These are phyloP conservation scores for Halcyon smyrnensis DNA, from an alignment of 2,797 vertebrate genomes.

Conservation along the genomic window DNA sequence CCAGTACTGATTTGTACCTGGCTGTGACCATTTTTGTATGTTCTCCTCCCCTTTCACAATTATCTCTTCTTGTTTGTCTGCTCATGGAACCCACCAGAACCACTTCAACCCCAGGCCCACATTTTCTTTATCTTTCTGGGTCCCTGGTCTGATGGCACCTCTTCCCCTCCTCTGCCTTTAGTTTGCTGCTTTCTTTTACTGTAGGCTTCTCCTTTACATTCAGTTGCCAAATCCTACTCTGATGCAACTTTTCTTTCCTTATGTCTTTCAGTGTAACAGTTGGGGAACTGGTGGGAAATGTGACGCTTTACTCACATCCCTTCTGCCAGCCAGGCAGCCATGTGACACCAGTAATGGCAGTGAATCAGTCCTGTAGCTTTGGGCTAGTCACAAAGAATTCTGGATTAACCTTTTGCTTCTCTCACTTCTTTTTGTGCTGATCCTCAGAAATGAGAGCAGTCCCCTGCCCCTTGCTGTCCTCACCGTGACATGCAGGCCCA, in stretches of 20 bases:
- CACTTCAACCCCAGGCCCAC: background rate
- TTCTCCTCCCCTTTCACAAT: background rate
- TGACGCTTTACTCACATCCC: slow-evolving; percentile 22
- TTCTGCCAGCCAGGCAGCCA: slow-evolving; percentile 38
- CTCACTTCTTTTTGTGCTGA: background rate
- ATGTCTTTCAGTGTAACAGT: slow-evolving; percentile 16
- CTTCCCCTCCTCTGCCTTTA: background rate
- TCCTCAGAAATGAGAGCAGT: background rate
- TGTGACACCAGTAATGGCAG: slow-evolving; percentile 6
- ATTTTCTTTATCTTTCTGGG: background rate
- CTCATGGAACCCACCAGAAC: background rate
- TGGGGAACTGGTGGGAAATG: slow-evolving; percentile 48
- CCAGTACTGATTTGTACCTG: background rate
- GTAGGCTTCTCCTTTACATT: background rate
- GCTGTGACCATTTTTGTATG: background rate
- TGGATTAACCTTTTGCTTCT: slow-evolving; percentile 25
- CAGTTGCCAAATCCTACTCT: background rate
- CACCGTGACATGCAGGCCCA: rapidly evolving
- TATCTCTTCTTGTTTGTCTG: background rate
- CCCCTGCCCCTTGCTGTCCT: background rate
- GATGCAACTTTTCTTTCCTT: slow-evolving; percentile 30
- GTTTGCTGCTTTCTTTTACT: background rate
- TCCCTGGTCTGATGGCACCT: background rate
- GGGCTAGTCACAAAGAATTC: background rate
- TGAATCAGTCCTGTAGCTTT: background rate